Conservation (phyloP, 2,797 vertebrate genomes). For the Chromobotia macracanthus region DNA sequence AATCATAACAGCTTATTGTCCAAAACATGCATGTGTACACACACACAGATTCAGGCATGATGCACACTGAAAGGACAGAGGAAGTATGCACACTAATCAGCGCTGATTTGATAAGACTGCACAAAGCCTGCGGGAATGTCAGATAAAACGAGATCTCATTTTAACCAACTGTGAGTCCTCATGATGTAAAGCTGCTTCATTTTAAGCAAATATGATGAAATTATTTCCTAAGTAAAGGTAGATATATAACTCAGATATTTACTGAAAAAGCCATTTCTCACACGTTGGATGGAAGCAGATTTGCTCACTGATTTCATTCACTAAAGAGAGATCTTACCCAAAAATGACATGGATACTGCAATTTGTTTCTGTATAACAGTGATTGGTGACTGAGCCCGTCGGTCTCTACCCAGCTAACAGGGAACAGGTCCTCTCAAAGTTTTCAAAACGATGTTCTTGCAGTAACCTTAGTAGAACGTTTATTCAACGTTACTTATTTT, state of each 20-base stretch:
- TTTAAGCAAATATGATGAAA: background rate
- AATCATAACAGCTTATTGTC: constrained; percentile 26
- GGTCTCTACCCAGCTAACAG: no score
- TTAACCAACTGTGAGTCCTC: background rate
- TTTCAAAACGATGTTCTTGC: no score
- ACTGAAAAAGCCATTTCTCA: no score
- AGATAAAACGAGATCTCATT: constrained; percentile 17
- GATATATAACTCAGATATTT: no score
- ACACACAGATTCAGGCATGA: constrained; percentile 2
- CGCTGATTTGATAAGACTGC: constrained; percentile 23
- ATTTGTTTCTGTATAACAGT: no score
- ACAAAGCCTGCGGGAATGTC: constrained; percentile 21
- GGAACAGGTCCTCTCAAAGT: no score
- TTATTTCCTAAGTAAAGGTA: background rate
- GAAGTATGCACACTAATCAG: constrained; percentile 16
- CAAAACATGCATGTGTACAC: background rate
- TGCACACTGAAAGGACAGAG: constrained; percentile 9
- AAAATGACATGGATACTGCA: no score
- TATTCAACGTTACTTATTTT: no score
- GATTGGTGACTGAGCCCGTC: no score
- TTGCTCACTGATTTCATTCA: no score
- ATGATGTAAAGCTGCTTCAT: constrained; percentile 7
- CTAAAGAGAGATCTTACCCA: no score
- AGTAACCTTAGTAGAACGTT: no score
- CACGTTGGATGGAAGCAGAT: background rate